These are phyloP conservation scores for Parnassius mnemosyne DNA, from an alignment of 2,888 invertebrate genomes.

Conservation along the genomic window DNA sequence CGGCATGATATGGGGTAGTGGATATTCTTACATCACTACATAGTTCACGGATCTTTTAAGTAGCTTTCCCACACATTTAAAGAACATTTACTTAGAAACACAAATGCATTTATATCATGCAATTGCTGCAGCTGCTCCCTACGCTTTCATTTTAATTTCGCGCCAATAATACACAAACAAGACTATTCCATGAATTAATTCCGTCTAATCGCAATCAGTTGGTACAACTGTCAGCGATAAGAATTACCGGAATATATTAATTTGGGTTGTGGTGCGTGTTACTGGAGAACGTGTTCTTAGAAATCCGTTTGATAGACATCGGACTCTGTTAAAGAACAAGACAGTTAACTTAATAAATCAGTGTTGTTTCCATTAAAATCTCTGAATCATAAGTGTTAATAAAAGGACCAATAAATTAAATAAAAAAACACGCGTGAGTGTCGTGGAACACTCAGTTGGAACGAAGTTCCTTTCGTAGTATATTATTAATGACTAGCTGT, in stretches of 20 bases:
- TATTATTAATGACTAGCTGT: too few relatives aligned
- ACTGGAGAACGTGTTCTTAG: constrained; percentile 16
- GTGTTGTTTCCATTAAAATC: not conserved
- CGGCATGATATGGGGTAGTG: too few relatives aligned
- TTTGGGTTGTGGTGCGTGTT: constrained; percentile 12
- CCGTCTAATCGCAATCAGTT: constrained; percentile 21
- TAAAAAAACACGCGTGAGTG: too few relatives aligned
- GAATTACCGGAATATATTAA: constrained; percentile 24
- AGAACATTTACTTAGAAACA: too few relatives aligned
- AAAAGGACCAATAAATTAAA: too few relatives aligned
- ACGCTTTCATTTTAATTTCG: constrained; percentile 12
- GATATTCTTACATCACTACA: too few relatives aligned
- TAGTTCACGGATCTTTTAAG: too few relatives aligned
- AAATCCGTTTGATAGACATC: constrained; percentile 19
- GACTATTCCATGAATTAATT: constrained; percentile 21
- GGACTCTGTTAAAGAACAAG: constrained; percentile 3
- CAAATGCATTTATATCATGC: not conserved
- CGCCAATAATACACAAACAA: constrained; percentile 11
- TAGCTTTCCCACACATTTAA: too few relatives aligned
- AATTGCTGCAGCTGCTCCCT: constrained; percentile 9
- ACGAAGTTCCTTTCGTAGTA: too few relatives aligned
- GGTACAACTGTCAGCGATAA: constrained; percentile 26
- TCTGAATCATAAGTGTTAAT: too few relatives aligned
- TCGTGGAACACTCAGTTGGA: too few relatives aligned
- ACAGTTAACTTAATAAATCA: not conserved